Conservation (phyloP, 2,888 invertebrate species). For the Asteroscopus sphinx region DNA sequence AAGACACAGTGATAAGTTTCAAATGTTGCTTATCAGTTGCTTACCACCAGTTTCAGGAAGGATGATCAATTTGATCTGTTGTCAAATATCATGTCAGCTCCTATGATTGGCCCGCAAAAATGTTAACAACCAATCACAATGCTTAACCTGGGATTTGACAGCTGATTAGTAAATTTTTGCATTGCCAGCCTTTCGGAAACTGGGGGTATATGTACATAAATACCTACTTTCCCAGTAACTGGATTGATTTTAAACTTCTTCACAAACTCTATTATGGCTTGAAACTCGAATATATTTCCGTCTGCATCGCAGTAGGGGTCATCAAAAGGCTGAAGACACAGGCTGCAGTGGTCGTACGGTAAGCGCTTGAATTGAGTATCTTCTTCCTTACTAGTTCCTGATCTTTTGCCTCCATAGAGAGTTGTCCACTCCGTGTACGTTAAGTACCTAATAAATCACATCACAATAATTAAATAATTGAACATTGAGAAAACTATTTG, state of each 20-base stretch:
- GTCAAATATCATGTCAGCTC: too few relatives aligned
- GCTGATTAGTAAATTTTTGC: too few relatives aligned
- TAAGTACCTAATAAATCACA: conserved; percentile 91
- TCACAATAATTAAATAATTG: not conserved
- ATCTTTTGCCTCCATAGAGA: conserved; percentile 96
- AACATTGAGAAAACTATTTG: not conserved
- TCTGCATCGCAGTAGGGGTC: conserved; percentile 97
- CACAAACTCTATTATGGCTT: conserved; percentile 95
- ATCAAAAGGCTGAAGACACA: conserved; percentile 97
- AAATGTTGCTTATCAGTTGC: too few relatives aligned
- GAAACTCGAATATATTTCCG: conserved; percentile 98
- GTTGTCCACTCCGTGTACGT: conserved; percentile 97
- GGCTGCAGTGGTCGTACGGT: conserved; percentile 97
- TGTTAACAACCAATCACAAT: too few relatives aligned
- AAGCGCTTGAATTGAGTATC: conserved; percentile 96
- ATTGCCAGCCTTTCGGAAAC: too few relatives aligned
- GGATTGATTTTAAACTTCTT: conserved; percentile 98
- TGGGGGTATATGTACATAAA: too few relatives aligned
- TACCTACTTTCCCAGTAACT: conserved; percentile 94
- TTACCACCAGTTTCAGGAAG: too few relatives aligned
- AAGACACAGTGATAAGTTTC: too few relatives aligned
- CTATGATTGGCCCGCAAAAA: too few relatives aligned
- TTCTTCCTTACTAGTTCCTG: conserved; percentile 92
- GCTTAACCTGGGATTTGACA: too few relatives aligned
- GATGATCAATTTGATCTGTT: too few relatives aligned